Evolutionary conservation across 2,113 vertebrate species (phyloP).

Genomic region (Hypomesus transpacificus): DNA sequence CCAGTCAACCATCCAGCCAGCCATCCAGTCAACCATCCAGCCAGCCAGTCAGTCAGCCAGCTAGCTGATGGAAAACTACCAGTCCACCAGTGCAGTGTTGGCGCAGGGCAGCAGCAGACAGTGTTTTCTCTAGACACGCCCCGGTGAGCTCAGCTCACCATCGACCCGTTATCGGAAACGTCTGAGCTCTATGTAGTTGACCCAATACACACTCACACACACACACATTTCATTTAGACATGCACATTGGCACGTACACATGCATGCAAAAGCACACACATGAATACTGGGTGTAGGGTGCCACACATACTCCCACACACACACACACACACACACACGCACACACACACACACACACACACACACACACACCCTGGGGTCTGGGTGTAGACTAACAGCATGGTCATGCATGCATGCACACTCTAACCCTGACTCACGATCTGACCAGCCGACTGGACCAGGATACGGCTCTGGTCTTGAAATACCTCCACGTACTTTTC

Average conservation of each 20-base stretch:
- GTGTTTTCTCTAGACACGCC: constrained; percentile 64
- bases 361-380: background rate
- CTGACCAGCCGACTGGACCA: no score
- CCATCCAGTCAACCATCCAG: no score
- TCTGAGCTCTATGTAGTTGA: constrained; percentile 45
- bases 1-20: no score
- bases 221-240: background rate
- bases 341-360: background rate
- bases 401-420: constrained; percentile 36
- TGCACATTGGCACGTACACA: background rate
- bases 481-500: no score
- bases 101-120: constrained; percentile 49
- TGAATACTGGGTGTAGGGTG: background rate
- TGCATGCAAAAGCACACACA: background rate
- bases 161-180: constrained; percentile 56
- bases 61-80: no score
- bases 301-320: background rate
- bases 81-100: background rate
- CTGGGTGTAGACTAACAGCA: background rate
- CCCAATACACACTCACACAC: constrained; percentile 23
- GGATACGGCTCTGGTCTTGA: no score
- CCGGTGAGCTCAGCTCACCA: constrained; percentile 45
- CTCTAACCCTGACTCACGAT: no score
- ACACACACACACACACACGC: background rate
- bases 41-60: no score